Percentiles rank a stretch among this genome's conserved stretches.
These are phyloP conservation scores for Haliclystus octoradiatus DNA, from an alignment of 30 jellyfish, hydroid and myxozoan species.

Conservation along the genomic window DNA sequence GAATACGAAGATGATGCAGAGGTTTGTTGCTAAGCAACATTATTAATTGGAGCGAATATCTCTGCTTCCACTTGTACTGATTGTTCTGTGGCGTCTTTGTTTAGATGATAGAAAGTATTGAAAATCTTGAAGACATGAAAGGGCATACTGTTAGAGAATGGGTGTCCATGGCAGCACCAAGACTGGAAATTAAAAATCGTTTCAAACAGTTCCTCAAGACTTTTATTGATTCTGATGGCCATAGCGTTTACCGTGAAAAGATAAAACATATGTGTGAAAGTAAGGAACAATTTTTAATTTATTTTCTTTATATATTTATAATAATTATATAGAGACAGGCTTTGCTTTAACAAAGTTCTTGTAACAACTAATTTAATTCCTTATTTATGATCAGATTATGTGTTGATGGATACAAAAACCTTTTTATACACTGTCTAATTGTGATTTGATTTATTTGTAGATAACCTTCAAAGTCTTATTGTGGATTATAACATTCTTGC, in stretches of 20 bases:
- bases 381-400: too few species aligned
- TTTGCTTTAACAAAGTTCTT: too few species aligned
- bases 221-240: slow-evolving; percentile 88
- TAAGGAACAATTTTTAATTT: slow-evolving; percentile 2
- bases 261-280: slow-evolving; percentile 98
- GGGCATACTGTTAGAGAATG: slow-evolving; percentile 97
- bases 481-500: slow-evolving; percentile 89
- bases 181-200: slow-evolving; percentile 80
- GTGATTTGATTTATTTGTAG: slow-evolving; percentile 19
- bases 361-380: too few species aligned
- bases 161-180: slow-evolving; percentile 96
- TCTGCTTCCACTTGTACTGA: neutral
- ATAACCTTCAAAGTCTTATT: slow-evolving; percentile 69
- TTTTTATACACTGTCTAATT: too few species aligned
- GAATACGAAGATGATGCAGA: slow-evolving; percentile 91
- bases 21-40: slow-evolving; percentile 13
- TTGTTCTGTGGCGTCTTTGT: neutral
- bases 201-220: slow-evolving; percentile 83
- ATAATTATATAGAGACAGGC: too few species aligned
- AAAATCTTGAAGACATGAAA: slow-evolving; percentile 80
- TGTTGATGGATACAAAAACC: too few species aligned
- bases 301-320: too few species aligned
- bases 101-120: slow-evolving; percentile 89
- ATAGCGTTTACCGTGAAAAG: slow-evolving; percentile 81
- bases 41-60: neutral